Base-by-base conservation (phyloP, 2,888 invertebrate genomes). In the Taenaris catops region DNA sequence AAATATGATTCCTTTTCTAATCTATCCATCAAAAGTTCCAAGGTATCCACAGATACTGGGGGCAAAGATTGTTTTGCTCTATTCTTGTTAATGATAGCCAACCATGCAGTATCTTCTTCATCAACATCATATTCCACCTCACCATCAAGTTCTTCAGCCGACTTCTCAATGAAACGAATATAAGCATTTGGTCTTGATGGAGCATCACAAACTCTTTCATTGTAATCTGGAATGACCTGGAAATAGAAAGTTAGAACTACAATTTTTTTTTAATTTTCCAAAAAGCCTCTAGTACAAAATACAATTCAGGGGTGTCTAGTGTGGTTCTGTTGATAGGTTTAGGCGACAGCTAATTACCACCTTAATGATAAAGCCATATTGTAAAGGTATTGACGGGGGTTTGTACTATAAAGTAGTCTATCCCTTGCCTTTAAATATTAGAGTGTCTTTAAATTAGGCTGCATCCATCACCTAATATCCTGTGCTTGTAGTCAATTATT, bases 1-100 rank as follows among this genome's bases (percentile, higher is more conserved):
- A 98, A 98, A 70, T 96, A 96, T 0, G 98, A 98, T 70, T 98
- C 98, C 71, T 99, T 99, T 65, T 99, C 99, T 51, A 99, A 84
- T 35, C 98, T 90, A 75, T 99, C 99, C 97, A 99, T 98, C 1
- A 99, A 80, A n/a, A 96, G 74, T 69, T 99, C 99, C 65, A 99
- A 91, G 0, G 93, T 94, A 62, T 97, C 96, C 11, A 96, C 93
- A 20, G 93, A 91, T n/a, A 99, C 93, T 0, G 91, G 86, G 1
- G 92, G 90, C 16, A 96, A 67, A 1, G 92, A 91, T 32, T 92
- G 90, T 21, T 91, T 90, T 33, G 90, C 88, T 26, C 99, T 89
- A 50, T 91, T 90, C 53, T 95, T 94, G 70, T 99, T 99, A 49
- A 97, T 92, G 34, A 96, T 89, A 17, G 92, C 89, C 41, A 99